phyloP scores from a whole-genome alignment of 2,797 vertebrate genomes.

The Cynopterus sphinx region DNA sequence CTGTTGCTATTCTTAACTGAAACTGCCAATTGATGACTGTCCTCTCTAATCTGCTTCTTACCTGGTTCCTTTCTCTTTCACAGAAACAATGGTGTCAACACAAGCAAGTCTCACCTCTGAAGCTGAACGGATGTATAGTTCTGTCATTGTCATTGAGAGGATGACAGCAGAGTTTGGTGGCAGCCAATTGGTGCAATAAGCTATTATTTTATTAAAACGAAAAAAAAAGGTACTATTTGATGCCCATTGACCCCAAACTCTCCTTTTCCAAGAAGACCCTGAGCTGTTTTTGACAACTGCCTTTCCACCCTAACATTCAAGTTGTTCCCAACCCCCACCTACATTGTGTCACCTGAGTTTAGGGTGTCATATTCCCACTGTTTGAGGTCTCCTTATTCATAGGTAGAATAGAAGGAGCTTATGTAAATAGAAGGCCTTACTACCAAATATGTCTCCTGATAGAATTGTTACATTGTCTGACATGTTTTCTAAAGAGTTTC shows the following conservation, averaged over 20 bases:
- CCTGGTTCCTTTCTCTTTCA: constrained; percentile 38
- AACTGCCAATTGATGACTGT: not conserved
- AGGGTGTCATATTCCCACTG: not conserved
- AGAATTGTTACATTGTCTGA: not conserved
- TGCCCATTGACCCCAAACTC: not conserved
- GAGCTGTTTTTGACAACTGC: not conserved
- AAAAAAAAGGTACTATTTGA: not conserved
- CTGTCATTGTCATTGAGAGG: not conserved
- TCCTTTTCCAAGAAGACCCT: not conserved
- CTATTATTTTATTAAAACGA: not conserved
- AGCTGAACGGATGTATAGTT: not conserved
- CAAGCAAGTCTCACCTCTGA: not conserved
- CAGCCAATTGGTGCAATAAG: not conserved
- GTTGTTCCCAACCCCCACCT: not conserved
- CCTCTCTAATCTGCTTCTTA: not conserved
- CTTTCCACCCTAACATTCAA: not conserved
- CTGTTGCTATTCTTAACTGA: not conserved
- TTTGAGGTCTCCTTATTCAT: not conserved
- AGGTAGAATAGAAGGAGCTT: not conserved
- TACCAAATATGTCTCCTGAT: not conserved
- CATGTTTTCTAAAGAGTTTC: not conserved
- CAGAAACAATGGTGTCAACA: constrained; percentile 49
- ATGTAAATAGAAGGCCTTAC: not conserved
- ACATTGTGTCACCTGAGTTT: too few relatives aligned
- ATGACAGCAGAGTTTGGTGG: not conserved